Evolutionary conservation across 2,797 vertebrate genomes (phyloP).

Genomic region (Zalophus californianus): DNA sequence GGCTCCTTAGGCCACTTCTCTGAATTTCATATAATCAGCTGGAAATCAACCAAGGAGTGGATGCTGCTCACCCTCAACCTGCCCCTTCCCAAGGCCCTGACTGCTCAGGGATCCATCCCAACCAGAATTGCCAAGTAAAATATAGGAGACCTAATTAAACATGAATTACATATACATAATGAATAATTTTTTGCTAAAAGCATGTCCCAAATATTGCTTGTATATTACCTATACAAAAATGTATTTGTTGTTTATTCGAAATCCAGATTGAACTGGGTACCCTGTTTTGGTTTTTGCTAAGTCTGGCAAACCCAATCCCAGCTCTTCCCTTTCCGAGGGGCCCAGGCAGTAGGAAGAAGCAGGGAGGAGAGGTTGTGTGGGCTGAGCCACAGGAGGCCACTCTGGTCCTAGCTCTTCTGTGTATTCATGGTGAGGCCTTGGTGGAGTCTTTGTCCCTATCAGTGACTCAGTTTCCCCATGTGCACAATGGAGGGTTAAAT

Average conservation of each 20-base stretch:
- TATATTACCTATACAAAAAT: not conserved
- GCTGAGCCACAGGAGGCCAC: not conserved
- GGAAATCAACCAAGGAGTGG: not conserved
- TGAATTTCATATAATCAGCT: not conserved
- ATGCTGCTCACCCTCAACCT: not conserved
- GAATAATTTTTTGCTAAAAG: not conserved
- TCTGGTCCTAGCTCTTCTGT: not conserved
- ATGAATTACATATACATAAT: not conserved
- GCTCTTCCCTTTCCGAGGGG: not conserved
- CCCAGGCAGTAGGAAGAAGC: not conserved
- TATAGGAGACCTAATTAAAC: not conserved
- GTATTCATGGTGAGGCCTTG: not conserved
- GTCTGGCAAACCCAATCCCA: not conserved
- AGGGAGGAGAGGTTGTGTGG: not conserved
- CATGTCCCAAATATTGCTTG: not conserved
- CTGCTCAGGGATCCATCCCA: not conserved
- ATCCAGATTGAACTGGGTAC: not conserved
- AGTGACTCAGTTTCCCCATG: not conserved
- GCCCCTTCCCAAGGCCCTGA: not conserved
- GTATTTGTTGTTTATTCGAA: not conserved
- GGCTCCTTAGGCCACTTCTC: not conserved
- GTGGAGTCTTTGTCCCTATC: not conserved
- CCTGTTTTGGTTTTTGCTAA: slow-evolving; percentile 25
- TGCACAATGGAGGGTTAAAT: not conserved
- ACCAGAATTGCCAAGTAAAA: not conserved